Base-by-base conservation (phyloP, 2,888 invertebrate genomes). In the Taenaris catops region DNA sequence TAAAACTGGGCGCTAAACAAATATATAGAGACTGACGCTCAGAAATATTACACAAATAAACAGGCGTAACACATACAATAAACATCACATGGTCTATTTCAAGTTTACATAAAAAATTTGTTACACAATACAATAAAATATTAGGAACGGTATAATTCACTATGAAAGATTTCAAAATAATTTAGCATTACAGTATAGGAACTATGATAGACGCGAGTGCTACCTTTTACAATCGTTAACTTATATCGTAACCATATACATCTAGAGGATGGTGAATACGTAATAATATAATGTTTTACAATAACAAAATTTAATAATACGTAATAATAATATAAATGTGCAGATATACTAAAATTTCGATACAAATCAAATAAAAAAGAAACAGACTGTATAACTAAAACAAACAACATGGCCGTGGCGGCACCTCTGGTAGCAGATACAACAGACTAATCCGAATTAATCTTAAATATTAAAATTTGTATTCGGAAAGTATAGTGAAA, bases 391-490 rank as follows among this genome's bases (percentile, higher is more conserved):
- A 69, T 56, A 74, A 83, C 63, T 55, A 65, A n/a, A 83, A 81
- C 62, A 72, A 74, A 74, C 69, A 83, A 86, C 81, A 71, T 71
- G 69, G 72, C 81, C 81, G 80, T 72, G 78, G 73, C 79, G 76
- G 75, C 81, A 69, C 66, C 71, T 72, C 71, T 67, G 66, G 74
- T 66, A 74, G 80, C 81, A 66, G 72, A 73, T 65, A 80, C 83
- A 83, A 84, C 84, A 84, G 84, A 83, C 80, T 78, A 72, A 72
- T 79, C 81, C 86, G 84, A 84, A 83, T 83, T 56, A 84, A 81
- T 83, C 83, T 86, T 86, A 86, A 83, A 84, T 81, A 83, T 83
- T 84, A 84, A 81, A 84, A 84, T 83, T 83, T 83, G 84, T 84
- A 74, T 86, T 84, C 83, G 84, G 86, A 81, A 84, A 86, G 83